These are phyloP conservation scores for Leptinotarsa haldemani DNA, from an alignment of 2,888 invertebrate species.

Conservation along the genomic window DNA sequence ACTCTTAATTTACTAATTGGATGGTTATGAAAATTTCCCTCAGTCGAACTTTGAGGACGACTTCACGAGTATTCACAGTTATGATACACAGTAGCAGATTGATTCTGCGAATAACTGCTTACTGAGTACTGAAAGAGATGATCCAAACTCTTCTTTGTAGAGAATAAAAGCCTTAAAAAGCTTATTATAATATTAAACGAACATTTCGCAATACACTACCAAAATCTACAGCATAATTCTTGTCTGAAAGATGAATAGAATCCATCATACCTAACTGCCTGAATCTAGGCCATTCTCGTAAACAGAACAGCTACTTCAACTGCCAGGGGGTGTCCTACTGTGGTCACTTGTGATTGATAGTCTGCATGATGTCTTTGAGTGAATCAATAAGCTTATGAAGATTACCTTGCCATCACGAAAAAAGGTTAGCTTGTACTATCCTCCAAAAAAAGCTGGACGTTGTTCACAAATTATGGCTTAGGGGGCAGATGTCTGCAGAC, in stretches of 20 bases:
- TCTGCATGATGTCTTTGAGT: background rate
- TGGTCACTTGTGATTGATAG: background rate
- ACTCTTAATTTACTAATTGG: background rate
- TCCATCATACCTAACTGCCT: background rate
- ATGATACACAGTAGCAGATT: background rate
- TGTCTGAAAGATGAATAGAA: background rate
- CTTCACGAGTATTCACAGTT: background rate
- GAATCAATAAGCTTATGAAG: background rate
- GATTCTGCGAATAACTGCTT: background rate
- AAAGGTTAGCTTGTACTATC: background rate
- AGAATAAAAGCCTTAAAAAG: no score
- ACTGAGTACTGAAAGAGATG: no score
- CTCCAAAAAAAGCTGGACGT: background rate
- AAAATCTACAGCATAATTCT: background rate
- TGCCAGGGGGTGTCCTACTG: background rate
- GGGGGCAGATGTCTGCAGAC: background rate
- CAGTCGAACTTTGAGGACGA: background rate
- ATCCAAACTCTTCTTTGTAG: no score
- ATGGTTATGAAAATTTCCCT: background rate
- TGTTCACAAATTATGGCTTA: background rate
- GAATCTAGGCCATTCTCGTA: background rate
- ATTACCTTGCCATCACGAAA: background rate
- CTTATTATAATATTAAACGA: background rate
- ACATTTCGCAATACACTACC: conserved; percentile 1
- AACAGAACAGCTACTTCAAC: background rate